Conservation (phyloP, 2,888 invertebrate species). For the Achlya flavicornis region DNA sequence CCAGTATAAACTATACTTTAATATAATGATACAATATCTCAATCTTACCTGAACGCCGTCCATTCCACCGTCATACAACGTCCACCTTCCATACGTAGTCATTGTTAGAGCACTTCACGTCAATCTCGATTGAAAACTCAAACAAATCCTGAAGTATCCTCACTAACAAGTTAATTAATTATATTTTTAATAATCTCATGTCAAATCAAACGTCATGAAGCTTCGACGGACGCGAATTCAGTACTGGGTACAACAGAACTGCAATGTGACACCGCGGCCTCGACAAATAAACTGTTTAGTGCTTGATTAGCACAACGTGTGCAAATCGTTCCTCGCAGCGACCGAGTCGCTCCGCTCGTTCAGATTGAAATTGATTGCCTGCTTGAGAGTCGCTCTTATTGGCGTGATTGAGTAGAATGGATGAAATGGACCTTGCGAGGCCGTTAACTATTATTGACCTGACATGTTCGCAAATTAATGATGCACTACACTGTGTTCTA, state of each 20-base stretch:
- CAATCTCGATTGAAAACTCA: conserved; percentile 16
- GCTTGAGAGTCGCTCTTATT: conserved; percentile 64
- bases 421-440: conserved; percentile 67
- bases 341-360: conserved; percentile 39
- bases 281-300: conserved; percentile 74
- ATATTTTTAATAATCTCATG: background rate
- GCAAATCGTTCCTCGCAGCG: conserved; percentile 64
- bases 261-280: conserved; percentile 61
- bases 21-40: background rate
- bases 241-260: conserved; percentile 36
- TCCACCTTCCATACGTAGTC: conserved; percentile 71
- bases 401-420: conserved; percentile 74
- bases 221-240: conserved; percentile 47
- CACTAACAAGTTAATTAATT: conserved; percentile 11
- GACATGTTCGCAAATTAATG: conserved; percentile 28
- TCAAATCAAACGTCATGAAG: conserved; percentile 34
- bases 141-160: conserved; percentile 19
- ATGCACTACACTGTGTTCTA: conserved; percentile 37
- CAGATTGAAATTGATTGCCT: conserved; percentile 76
- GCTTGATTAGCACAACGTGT: conserved; percentile 80
- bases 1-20: too few relatives aligned
- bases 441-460: conserved; percentile 57
- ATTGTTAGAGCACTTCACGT: conserved; percentile 44
- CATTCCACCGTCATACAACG: conserved; percentile 67
- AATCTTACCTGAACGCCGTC: conserved; percentile 67